Percentiles rank a stretch among this genome's conserved stretches.
Conservation (phyloP, 2,113 vertebrate species). For the Psilopogon haemacephalus region DNA sequence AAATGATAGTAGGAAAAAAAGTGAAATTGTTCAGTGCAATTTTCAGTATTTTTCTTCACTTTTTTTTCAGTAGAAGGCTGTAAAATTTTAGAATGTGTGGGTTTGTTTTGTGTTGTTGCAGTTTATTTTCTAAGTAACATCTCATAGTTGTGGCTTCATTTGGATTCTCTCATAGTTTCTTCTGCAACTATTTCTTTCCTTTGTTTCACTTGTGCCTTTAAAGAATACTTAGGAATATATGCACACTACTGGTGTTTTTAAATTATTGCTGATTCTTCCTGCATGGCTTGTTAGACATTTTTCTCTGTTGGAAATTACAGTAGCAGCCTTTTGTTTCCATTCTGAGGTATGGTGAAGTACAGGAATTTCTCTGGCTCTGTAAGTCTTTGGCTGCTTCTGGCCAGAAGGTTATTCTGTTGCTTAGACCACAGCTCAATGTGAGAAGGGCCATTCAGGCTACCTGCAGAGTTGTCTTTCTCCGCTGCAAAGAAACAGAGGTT, state of each 20-base stretch:
- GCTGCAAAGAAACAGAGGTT: not conserved
- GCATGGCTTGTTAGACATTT: not conserved
- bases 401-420: not conserved
- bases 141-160: not conserved
- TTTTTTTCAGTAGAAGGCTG: not conserved
- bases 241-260: not conserved
- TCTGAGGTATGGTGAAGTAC: not conserved
- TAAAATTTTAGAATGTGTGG: not conserved
- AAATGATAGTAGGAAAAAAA: not conserved
- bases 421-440: not conserved
- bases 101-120: too few relatives aligned
- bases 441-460: not conserved
- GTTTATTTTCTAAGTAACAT: not conserved
- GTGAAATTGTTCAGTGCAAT: not conserved
- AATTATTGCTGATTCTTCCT: not conserved
- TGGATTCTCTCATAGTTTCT: not conserved
- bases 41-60: not conserved
- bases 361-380: not conserved
- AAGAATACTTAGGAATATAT: not conserved
- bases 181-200: not conserved
- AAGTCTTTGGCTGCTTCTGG: not conserved
- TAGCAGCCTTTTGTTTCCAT: not conserved
- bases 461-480: not conserved
- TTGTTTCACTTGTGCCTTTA: not conserved
- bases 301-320: not conserved